A percentile compares a stretch with the other conserved stretches of the same genome.
Conservation (phyloP, 2,113 vertebrate species). For the Brevimyrus niger region DNA sequence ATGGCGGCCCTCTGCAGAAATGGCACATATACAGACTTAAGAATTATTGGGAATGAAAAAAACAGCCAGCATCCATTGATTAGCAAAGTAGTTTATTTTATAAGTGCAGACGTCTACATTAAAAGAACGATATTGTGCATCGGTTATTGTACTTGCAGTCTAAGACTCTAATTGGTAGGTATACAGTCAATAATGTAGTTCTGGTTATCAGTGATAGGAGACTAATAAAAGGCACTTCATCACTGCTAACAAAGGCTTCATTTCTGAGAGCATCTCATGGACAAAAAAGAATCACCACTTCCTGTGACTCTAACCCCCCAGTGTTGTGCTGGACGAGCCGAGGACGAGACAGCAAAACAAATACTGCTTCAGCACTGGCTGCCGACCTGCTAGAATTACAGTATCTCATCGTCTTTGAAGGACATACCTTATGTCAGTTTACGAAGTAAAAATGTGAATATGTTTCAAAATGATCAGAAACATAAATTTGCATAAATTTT, state of each 20-base stretch:
- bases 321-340: no score
- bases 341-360: not conserved
- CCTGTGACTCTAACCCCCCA: not conserved
- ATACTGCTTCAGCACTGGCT: not conserved
- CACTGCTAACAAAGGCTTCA: not conserved
- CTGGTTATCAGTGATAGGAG: not conserved
- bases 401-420: not conserved
- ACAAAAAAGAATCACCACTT: no score
- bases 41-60: constrained; percentile 35
- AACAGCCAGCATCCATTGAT: constrained; percentile 49
- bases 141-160: constrained; percentile 31
- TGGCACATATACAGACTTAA: not conserved
- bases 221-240: not conserved
- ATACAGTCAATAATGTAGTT: not conserved
- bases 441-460: not conserved
- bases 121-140: constrained; percentile 41
- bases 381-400: not conserved
- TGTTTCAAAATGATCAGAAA: not conserved
- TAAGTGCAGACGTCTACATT: constrained; percentile 70
- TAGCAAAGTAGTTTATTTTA: constrained; percentile 59
- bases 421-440: not conserved
- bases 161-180: constrained; percentile 1
- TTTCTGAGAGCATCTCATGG: not conserved
- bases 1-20: constrained; percentile 3
- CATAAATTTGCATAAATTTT: not conserved